Evolutionary conservation across 1,140 invertebrate genomes (phyloP), one percentile per base, ranked within the genome.

Genomic region (Listronotus bonariensis): DNA sequence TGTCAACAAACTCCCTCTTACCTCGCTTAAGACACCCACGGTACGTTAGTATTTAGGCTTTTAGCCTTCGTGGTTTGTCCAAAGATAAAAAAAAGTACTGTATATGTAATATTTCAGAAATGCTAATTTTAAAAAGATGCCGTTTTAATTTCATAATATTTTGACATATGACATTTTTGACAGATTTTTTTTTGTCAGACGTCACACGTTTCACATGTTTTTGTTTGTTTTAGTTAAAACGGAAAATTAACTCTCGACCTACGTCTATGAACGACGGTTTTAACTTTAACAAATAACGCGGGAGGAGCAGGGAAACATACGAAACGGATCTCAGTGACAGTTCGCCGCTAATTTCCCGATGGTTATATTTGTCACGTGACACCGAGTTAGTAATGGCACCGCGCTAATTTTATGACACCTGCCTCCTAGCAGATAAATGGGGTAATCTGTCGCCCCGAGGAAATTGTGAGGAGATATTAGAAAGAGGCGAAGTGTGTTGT

Each of bases 341-440:
- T 58, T 60, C 32, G 20, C 32, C 51, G 63, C 57, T 68, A 68
- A 68, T 68, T 68, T 68, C 67, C 67, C 67, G 52, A 54, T 54
- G 67, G 62, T 68, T 68, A 60, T 68, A 68, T 68, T 68, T 68
- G 57, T 65, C 56, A 59, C 42, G 48, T 55, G 67, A 65, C 57
- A 54, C 62, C 56, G 34, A 51, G 48, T 62, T 63, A 41, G 34
- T 58, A 65, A 68, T 68, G 51, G 56, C 56, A 41, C 34, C 34
- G 1, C 56, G 56, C 62, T 60, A 61, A 65, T 61, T 60, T 63
- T 65, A 65, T 65, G 57, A 65, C 56, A 68, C 60, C 49, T 63
- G 61, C 61, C 61, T 63, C 61, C 42, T 18, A 34, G 49, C 14
- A 63, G 61, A 62, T 62, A 62, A 62, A 63, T 63, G 51, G 48